Evolutionary conservation across 2,888 invertebrate species (phyloP), one percentile per base, ranked within the genome.

Genomic region (Phengaris alcon): DNA sequence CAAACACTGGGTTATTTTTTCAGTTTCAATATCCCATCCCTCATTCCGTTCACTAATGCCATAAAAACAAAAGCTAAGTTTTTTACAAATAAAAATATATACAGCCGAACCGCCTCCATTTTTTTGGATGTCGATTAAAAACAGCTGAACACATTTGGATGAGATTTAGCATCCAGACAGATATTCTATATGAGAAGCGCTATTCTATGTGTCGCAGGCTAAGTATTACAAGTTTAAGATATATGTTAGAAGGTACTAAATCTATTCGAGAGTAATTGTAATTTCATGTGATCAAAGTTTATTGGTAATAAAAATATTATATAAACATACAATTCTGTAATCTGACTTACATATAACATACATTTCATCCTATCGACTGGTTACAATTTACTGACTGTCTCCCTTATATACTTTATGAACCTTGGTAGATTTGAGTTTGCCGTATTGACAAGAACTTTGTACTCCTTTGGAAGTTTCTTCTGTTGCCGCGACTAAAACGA

Each of bases 401-500:
- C 87, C 78, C 86, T 93, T 85, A 95, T 96, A 85, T 97, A 97
- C 81, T 95, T 95, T 76, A 96, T 95, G 86, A 97, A 97, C 81
- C 96, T 94, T 5, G 94, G 92, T 79, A 97, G 89, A 86, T 97
- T 97, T 2, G 94, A 94, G 75, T 94, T 94, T 0, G 95, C 96
- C 6, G 96, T 97, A 75, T 94, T 94, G 3, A 97, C 95, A n/a
- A 97, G 93, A 0, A 95, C 94, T 81, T 94, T 94, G 81, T 96
- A 95, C 82, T 96, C 96, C 77, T 95, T 95, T 0, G 96, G 92
- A 4, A 93, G 93, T 79, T 94, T 94, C 82, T 94, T 95, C 82
- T 96, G 95, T 79, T 95, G 94, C 48, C 95, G 93, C 68, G 95
- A 92, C 96, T 96, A 88, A 22, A 72, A 64, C 35, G 6, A 52